Base-by-base conservation (phyloP, 2,888 invertebrate species). In the Ischnus inquisitorius region DNA sequence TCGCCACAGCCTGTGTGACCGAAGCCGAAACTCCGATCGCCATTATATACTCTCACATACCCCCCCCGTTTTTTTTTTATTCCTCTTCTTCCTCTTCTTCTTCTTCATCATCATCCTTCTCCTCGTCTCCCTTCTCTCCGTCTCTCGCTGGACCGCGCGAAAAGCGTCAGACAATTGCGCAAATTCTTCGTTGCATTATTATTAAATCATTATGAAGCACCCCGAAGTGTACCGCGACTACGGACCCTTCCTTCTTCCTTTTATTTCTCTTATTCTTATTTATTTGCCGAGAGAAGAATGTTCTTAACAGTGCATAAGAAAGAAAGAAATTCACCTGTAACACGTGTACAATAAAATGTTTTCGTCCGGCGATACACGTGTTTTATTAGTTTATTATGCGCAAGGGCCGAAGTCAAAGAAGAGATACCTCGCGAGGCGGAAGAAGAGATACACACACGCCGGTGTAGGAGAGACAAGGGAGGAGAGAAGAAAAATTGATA, bases 1-100 rank as follows among this genome's bases (percentile, higher is more conserved):
- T 79, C 74, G 62, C 72, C 76, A 62, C 48, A 57, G 64, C 57
- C 78, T 65, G 79, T 82, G 84, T 82, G 82, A 82, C 79, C 84
- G 76, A 84, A 82, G 65, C 84, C 84, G 82, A 82, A 74, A 82
- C 78, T 71, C 62, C 60, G 71, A 82, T 82, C 84, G 76, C 83
- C 77, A 68, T 79, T 72, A 74, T 69, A 64, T 57, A 57, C 57
- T 25, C 22, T 19, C 57, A 57, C 57, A 57, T 57, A 57, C 12
- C 57, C 48, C 10, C 43, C n/a, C n/a, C n/a, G n/a, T n/a, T n/a
- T 2, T 46, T 25, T 72, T 22, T 1, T 16, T 25, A 8, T 28
- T 48, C 48, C 0, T 46, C 62, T 51, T 46, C 48, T n/a, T 28
- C 28, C 62, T 48, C 28, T 8, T 5, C 51, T 14, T 62, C n/a